Percentiles rank a stretch among this genome's conserved stretches.
phyloP scores from a whole-genome alignment of 35 echinoderm and acorn worm genomes.

The Ophiothrix spiculata region DNA sequence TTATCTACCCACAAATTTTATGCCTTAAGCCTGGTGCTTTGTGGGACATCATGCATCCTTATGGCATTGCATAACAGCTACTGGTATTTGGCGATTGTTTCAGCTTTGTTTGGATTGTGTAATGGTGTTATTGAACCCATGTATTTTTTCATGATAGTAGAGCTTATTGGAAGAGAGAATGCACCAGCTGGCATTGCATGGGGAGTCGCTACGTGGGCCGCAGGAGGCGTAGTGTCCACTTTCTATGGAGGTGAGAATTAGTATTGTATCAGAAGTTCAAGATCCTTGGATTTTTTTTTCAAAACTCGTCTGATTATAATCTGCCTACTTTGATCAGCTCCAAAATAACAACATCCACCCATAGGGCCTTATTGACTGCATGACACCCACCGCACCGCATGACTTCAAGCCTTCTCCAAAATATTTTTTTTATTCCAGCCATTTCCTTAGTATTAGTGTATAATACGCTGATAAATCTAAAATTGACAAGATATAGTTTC shows the following conservation, averaged over 20 bases:
- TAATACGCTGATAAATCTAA: no score
- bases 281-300: no score
- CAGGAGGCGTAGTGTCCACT: background rate
- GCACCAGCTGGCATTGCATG: background rate
- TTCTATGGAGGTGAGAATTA: background rate
- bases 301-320: no score
- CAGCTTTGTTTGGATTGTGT: background rate
- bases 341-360: no score
- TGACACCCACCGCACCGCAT: no score
- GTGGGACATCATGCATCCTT: background rate
- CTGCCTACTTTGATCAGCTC: no score
- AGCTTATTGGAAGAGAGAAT: background rate
- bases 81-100: background rate
- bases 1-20: background rate
- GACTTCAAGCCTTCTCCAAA: no score
- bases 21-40: background rate
- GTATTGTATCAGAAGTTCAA: no score
- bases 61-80: background rate
- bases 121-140: background rate
- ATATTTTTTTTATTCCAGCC: no score
- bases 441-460: no score
- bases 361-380: no score
- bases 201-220: background rate
- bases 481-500: no score
- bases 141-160: background rate